Evolutionary conservation across 1,140 invertebrate species (phyloP).

Genomic region (Orussus abietinus): DNA sequence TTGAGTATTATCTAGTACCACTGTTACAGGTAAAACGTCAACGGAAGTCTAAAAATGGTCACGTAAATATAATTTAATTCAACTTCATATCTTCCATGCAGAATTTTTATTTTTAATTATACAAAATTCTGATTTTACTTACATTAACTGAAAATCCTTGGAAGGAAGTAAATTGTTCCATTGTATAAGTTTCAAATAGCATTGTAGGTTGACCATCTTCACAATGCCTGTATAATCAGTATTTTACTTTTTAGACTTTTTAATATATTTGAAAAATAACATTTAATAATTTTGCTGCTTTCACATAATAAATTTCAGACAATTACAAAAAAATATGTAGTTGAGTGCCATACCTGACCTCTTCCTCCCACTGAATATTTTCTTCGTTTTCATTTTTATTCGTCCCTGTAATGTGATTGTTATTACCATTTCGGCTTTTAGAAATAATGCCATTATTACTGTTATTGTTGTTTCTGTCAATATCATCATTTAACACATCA

Average conservation of each 20-base stretch:
- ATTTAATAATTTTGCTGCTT: too few relatives aligned
- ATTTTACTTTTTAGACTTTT: constrained; percentile 8
- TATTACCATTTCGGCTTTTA: too few relatives aligned
- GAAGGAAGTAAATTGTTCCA: constrained; percentile 2
- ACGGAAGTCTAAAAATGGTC: constrained; percentile 6
- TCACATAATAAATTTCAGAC: background rate
- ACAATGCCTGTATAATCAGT: constrained; percentile 4
- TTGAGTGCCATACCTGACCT: constrained; percentile 22
- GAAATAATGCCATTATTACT: constrained; percentile 22
- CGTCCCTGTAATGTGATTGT: background rate
- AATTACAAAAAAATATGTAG: background rate
- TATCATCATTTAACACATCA: constrained; percentile 19
- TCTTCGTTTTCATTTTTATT: constrained; percentile 4
- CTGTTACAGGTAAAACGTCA: constrained; percentile 12
- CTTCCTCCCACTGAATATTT: constrained; percentile 22
- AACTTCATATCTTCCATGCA: too few relatives aligned
- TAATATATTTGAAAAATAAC: background rate
- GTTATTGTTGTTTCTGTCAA: constrained; percentile 14
- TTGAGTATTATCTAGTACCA: constrained; percentile 11
- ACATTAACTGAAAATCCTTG: constrained; percentile 5
- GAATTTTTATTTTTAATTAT: background rate
- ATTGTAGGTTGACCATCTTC: background rate
- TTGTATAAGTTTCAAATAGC: background rate
- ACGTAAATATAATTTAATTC: too few relatives aligned
- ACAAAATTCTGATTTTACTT: too few relatives aligned